Evolutionary conservation across 2,113 vertebrate species (phyloP).

Genomic region (Puntigrus tetrazona): DNA sequence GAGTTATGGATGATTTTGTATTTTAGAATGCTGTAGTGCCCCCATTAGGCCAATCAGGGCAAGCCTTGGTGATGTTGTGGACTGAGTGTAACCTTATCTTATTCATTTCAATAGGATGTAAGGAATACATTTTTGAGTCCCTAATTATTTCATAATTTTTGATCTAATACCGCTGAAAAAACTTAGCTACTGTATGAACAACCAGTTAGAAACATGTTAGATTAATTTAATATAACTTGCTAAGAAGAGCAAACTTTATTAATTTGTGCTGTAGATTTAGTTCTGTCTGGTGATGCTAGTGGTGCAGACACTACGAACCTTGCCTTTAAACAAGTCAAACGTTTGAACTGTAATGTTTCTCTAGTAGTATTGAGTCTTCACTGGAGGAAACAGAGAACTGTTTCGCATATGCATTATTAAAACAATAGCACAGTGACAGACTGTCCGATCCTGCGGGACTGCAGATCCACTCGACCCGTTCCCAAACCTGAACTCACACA

Average conservation of each 20-base stretch:
- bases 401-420: not conserved
- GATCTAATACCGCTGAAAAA: no score
- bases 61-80: no score
- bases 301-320: not conserved
- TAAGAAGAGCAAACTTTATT: not conserved
- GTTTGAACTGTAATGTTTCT: not conserved
- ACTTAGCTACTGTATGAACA: conserved; percentile 17
- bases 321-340: not conserved
- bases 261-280: not conserved
- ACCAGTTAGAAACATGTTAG: not conserved
- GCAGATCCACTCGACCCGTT: not conserved
- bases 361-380: not conserved
- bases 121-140: no score
- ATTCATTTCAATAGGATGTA: no score
- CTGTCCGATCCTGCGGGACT: not conserved
- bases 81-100: no score
- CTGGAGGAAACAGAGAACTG: not conserved
- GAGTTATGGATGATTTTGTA: no score
- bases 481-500: not conserved
- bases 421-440: not conserved
- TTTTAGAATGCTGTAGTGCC: no score
- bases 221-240: no score
- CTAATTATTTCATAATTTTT: no score
- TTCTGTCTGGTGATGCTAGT: not conserved
- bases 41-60: no score